A percentile compares a stretch with the other conserved stretches of the same genome.
These are phyloP conservation scores for Tangara arthus DNA, from an alignment of 2,797 vertebrate species.

Conservation along the genomic window DNA sequence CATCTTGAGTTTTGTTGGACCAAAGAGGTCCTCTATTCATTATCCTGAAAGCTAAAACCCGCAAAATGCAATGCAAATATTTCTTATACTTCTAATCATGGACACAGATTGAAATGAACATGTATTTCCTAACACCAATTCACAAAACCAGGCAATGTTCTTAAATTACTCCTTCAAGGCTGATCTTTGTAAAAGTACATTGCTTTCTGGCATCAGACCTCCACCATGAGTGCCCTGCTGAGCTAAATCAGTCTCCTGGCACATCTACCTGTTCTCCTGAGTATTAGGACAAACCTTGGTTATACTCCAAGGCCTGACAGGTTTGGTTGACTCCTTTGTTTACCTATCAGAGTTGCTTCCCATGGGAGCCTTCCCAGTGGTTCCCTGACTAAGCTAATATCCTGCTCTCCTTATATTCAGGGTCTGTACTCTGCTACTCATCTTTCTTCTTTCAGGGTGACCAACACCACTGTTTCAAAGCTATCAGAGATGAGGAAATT, in stretches of 20 bases:
- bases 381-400: neutral
- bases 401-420: neutral
- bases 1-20: neutral
- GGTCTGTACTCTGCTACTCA: neutral
- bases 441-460: neutral
- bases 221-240: neutral
- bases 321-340: neutral
- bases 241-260: neutral
- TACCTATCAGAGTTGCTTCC: neutral
- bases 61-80: neutral
- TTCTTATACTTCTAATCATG: neutral
- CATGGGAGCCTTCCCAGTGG: neutral
- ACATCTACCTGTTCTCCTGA: neutral
- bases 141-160: neutral
- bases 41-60: neutral
- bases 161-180: neutral
- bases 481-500: neutral
- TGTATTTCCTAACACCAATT: neutral
- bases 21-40: neutral
- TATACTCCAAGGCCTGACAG: neutral
- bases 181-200: neutral
- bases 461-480: neutral
- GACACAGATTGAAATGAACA: neutral
- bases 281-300: neutral
- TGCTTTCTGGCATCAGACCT: neutral